Conservation (phyloP, 2,888 invertebrate species). For the Trissoscelio sp. region DNA sequence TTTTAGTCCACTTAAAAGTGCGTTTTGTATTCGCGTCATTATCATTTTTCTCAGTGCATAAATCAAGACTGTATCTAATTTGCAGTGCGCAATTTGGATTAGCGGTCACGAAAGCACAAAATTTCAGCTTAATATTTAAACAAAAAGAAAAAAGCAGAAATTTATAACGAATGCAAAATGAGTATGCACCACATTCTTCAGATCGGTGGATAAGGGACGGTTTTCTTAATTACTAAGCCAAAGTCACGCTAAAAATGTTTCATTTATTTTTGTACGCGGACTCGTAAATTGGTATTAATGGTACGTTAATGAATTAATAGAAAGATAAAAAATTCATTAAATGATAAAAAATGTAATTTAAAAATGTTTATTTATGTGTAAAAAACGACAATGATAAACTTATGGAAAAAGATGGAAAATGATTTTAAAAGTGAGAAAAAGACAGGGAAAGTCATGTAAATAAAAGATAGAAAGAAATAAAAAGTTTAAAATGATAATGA, state of each 20-base stretch:
- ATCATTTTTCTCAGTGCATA: constrained; percentile 24
- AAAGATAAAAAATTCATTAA: neutral
- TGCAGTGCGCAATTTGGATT: constrained; percentile 7
- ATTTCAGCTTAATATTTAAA: neutral
- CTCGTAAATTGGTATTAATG: constrained; percentile 5
- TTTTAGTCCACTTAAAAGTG: neutral
- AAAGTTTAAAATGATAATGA: no score
- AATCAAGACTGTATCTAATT: constrained; percentile 28
- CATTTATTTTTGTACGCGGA: constrained; percentile 1
- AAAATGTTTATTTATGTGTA: no score
- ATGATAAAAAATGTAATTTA: no score
- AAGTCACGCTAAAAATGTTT: constrained; percentile 35
- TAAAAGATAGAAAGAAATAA: no score
- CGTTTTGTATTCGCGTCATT: neutral
- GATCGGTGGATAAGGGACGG: constrained; percentile 11
- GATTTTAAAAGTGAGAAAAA: no score
- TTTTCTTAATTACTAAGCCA: constrained; percentile 18
- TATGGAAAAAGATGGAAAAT: no score
- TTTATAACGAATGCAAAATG: constrained; percentile 4
- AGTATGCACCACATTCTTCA: constrained; percentile 1
- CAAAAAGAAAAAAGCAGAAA: neutral
- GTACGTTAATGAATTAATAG: neutral
- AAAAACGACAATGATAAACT: no score
- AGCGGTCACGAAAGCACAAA: constrained; percentile 31
- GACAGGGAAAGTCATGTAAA: no score